Conservation (phyloP, 2,797 vertebrate genomes). For the Echeneis naucrates region DNA sequence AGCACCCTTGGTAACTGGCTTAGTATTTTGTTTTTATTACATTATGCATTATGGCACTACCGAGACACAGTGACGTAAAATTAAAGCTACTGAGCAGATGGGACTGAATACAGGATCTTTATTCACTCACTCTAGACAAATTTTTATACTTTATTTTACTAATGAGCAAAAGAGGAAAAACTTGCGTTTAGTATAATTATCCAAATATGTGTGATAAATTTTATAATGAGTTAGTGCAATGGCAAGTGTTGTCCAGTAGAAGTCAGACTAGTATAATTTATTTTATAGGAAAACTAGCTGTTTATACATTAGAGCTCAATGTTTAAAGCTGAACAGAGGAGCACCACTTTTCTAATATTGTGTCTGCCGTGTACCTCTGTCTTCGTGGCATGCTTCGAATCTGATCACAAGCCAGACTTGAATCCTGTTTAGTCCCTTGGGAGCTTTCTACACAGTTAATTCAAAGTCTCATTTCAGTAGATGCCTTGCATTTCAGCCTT, state of each 20-base stretch:
- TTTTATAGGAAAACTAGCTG: constrained; percentile 27
- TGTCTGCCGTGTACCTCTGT: constrained; percentile 25
- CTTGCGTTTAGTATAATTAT: not conserved
- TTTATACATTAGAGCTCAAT: constrained; percentile 13
- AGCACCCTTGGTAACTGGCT: constrained; percentile 20
- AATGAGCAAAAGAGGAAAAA: not conserved
- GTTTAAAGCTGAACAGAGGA: constrained; percentile 16
- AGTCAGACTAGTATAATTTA: constrained; percentile 75
- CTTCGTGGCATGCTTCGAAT: constrained; percentile 34
- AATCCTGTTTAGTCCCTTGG: constrained; percentile 51
- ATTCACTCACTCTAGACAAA: not conserved
- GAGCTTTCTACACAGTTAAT: constrained; percentile 63
- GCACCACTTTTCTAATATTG: constrained; percentile 8
- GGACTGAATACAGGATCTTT: not conserved
- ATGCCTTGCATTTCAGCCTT: constrained; percentile 39
- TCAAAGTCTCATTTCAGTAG: constrained; percentile 54
- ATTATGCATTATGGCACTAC: not conserved
- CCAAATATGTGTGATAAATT: not conserved
- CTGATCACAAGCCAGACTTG: constrained; percentile 44
- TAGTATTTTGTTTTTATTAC: constrained; percentile 3
- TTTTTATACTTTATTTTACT: constrained; percentile 7
- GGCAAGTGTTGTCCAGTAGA: constrained; percentile 77
- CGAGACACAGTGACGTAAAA: not conserved
- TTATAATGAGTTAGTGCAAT: constrained; percentile 57
- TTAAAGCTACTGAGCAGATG: not conserved